phyloP scores from a whole-genome alignment of 2,888 invertebrate species.

The Diarsia dahlii region DNA sequence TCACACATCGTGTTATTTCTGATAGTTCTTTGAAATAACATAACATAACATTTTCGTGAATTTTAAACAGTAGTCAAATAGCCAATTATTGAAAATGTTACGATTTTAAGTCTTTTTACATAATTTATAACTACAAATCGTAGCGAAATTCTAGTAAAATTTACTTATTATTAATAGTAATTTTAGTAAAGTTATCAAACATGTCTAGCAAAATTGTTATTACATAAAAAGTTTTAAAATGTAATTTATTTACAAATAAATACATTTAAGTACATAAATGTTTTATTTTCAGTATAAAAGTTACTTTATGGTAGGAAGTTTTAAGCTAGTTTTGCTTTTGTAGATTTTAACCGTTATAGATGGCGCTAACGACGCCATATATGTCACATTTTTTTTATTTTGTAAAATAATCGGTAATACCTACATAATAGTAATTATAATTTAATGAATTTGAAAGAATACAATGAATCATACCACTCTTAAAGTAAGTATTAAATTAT shows the following conservation, averaged over 20 bases:
- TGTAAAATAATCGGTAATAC: background rate
- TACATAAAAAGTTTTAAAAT: slow-evolving; percentile 3
- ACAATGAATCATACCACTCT: background rate
- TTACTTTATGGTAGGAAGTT: background rate
- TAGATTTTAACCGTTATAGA: background rate
- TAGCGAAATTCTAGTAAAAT: slow-evolving; percentile 37
- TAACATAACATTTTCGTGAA: too few relatives aligned
- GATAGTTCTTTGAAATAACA: too few relatives aligned
- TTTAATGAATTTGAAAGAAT: background rate
- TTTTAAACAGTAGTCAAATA: too few relatives aligned
- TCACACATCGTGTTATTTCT: too few relatives aligned
- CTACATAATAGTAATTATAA: background rate
- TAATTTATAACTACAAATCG: slow-evolving; percentile 1
- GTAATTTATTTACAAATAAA: slow-evolving; percentile 29
- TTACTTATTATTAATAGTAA: slow-evolving; percentile 10
- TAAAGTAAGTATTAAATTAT: background rate
- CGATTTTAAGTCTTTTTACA: slow-evolving; percentile 24
- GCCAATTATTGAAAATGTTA: background rate
- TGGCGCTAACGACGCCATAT: background rate
- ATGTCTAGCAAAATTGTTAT: background rate
- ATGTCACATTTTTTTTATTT: background rate
- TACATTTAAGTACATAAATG: slow-evolving; percentile 20
- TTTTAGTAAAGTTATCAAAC: slow-evolving; percentile 36
- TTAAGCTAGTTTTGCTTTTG: background rate
- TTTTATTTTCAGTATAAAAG: slow-evolving; percentile 9